These are phyloP conservation scores for Eupithecia vulgata DNA, from an alignment of 2,888 invertebrate species.

Conservation along the genomic window DNA sequence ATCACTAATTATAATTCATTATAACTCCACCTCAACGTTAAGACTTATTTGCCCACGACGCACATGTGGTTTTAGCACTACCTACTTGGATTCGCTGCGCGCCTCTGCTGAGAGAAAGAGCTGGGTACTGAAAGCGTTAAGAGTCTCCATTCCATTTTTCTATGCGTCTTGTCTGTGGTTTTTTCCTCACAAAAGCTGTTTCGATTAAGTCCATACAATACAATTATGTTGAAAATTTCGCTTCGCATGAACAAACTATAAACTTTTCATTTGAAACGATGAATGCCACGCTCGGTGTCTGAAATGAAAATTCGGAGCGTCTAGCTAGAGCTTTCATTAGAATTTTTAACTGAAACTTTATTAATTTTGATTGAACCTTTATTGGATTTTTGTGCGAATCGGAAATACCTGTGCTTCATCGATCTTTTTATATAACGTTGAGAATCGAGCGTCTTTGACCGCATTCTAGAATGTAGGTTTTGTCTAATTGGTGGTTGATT, in stretches of 20 bases:
- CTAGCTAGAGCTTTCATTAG: constrained; percentile 21
- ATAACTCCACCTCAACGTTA: too few species aligned
- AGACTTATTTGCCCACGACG: too few species aligned
- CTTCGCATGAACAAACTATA: constrained; percentile 8
- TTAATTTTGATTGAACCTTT: constrained; percentile 20
- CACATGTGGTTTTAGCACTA: too few species aligned
- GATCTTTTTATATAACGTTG: background rate
- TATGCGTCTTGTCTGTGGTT: background rate
- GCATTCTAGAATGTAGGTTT: background rate
- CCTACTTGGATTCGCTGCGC: too few species aligned
- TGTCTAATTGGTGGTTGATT: too few species aligned
- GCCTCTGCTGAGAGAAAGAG: too few species aligned
- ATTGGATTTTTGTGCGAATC: constrained; percentile 10
- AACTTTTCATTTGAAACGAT: constrained; percentile 33
- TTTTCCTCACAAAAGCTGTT: background rate
- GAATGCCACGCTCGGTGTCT: constrained; percentile 20
- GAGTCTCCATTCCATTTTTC: background rate
- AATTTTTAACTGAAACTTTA: constrained; percentile 27
- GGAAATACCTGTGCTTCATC: background rate
- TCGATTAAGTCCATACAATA: background rate
- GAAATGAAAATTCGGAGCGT: constrained; percentile 25
- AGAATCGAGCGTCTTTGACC: background rate
- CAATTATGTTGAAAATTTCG: background rate
- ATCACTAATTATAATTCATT: too few species aligned
- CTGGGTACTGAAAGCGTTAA: too few species aligned